These are phyloP conservation scores for Zenarchopterus dispar DNA, from an alignment of 2,797 vertebrate species.

Conservation along the genomic window DNA sequence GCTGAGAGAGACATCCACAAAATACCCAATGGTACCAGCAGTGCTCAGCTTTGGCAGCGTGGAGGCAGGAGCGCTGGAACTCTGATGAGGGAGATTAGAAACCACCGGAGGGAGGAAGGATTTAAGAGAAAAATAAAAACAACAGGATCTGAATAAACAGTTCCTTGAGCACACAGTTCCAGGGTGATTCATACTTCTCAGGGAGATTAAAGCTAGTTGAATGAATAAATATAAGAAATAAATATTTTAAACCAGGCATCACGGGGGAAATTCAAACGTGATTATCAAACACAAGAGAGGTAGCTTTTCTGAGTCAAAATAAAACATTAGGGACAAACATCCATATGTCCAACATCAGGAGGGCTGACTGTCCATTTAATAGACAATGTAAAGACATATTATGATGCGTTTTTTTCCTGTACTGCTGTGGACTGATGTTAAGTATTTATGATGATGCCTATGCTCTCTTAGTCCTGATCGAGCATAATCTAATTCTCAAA, in stretches of 20 bases:
- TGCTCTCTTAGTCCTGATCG: background rate
- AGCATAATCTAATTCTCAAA: slow-evolving; percentile 16
- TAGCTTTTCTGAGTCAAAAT: slow-evolving; percentile 35
- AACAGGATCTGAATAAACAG: slow-evolving; percentile 60
- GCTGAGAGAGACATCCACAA: slow-evolving; percentile 22
- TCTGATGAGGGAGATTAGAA: slow-evolving; percentile 56
- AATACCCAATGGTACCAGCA: slow-evolving; percentile 47
- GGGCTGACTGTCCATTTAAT: slow-evolving; percentile 5
- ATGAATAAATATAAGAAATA: slow-evolving; percentile 68
- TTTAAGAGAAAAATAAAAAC: slow-evolving; percentile 42
- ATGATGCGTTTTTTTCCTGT: background rate
- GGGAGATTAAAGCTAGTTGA: slow-evolving; percentile 72
- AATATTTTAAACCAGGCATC: slow-evolving; percentile 63
- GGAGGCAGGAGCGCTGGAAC: slow-evolving; percentile 27
- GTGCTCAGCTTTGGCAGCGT: slow-evolving; percentile 22
- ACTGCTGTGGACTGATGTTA: slow-evolving; percentile 4
- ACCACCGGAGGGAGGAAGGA: slow-evolving; percentile 26
- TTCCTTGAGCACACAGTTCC: slow-evolving; percentile 43
- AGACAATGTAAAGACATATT: background rate
- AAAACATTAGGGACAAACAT: slow-evolving; percentile 11
- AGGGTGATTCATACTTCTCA: slow-evolving; percentile 68
- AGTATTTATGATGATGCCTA: slow-evolving; percentile 4
- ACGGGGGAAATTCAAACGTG: slow-evolving; percentile 43
- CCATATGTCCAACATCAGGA: background rate
- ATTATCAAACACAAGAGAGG: slow-evolving; percentile 46